These are phyloP conservation scores for Sus cebifrons DNA, from an alignment of 2,797 vertebrate species.

Conservation along the genomic window DNA sequence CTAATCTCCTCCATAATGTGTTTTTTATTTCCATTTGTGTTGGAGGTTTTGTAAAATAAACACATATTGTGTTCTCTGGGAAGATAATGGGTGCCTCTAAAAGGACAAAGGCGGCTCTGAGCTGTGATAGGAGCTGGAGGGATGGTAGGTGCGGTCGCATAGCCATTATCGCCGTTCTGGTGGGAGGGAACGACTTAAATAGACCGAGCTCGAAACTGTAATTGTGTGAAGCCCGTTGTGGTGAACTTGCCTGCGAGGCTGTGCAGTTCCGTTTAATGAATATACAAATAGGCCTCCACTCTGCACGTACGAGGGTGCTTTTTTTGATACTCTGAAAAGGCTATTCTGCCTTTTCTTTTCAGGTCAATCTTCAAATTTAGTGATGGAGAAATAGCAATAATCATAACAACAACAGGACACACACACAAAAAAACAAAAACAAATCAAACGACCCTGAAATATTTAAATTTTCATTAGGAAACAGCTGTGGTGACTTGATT, in stretches of 20 bases:
- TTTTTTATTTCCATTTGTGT: conserved; percentile 83
- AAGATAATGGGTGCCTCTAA: conserved; percentile 74
- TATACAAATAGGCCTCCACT: neutral
- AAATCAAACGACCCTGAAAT: neutral
- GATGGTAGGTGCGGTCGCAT: no score
- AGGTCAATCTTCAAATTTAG: neutral
- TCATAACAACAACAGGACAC: neutral
- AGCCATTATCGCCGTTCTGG: neutral
- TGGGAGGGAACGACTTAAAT: neutral
- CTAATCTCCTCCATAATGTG: conserved; percentile 51
- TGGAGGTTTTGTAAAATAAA: conserved; percentile 77
- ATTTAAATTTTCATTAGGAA: conserved; percentile 27
- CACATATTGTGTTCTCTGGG: conserved; percentile 73
- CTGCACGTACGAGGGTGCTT: rapidly evolving
- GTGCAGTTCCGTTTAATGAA: neutral
- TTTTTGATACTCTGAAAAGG: neutral
- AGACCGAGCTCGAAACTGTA: neutral
- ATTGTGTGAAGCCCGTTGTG: neutral
- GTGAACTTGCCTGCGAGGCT: neutral
- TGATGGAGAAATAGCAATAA: conserved; percentile 48
- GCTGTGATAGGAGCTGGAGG: neutral
- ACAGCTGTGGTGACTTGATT: neutral
- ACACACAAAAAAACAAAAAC: neutral
- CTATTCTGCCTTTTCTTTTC: neutral
- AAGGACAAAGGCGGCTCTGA: conserved; percentile 80